phyloP scores from a whole-genome alignment of 2,113 vertebrate species.

The Caranx ignobilis region DNA sequence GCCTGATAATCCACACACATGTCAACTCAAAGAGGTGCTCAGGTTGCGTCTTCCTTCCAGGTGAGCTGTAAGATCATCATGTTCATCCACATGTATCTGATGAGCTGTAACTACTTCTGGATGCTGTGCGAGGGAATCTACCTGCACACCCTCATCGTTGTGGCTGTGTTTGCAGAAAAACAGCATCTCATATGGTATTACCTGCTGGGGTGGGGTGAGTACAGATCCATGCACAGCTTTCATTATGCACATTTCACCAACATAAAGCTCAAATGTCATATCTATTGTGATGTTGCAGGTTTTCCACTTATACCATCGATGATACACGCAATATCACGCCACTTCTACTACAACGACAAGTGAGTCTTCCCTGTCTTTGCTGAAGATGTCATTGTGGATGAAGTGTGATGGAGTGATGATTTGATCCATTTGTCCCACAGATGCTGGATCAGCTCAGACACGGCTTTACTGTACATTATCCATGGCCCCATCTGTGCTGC shows the following conservation, averaged over 20 bases:
- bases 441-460: slow-evolving; percentile 95
- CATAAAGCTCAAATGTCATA: background rate
- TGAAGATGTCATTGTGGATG: background rate
- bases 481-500: slow-evolving; percentile 96
- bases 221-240: rapidly evolving
- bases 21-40: background rate
- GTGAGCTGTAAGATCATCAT: slow-evolving; percentile 91
- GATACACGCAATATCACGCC: slow-evolving; percentile 91
- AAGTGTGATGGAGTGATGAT: background rate
- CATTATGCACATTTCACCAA: rapidly evolving
- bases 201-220: slow-evolving; percentile 93
- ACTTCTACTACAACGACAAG: slow-evolving; percentile 95
- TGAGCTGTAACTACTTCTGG: slow-evolving; percentile 99
- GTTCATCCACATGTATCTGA: slow-evolving; percentile 92
- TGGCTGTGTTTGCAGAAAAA: slow-evolving; percentile 97
- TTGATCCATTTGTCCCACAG: slow-evolving; percentile 72
- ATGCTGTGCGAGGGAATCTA: slow-evolving; percentile 99
- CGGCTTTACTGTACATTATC: slow-evolving; percentile 95
- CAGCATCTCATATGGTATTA: slow-evolving; percentile 97
- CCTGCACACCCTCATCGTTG: slow-evolving; percentile 96
- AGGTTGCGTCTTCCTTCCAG: slow-evolving; percentile 65
- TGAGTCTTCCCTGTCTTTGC: slow-evolving; percentile 76
- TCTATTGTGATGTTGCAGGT: slow-evolving; percentile 78
- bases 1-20: no score
- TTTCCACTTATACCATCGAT: slow-evolving; percentile 94